phyloP scores from a whole-genome alignment of 2,888 invertebrate species.

The Macrosiphum euphorbiae region DNA sequence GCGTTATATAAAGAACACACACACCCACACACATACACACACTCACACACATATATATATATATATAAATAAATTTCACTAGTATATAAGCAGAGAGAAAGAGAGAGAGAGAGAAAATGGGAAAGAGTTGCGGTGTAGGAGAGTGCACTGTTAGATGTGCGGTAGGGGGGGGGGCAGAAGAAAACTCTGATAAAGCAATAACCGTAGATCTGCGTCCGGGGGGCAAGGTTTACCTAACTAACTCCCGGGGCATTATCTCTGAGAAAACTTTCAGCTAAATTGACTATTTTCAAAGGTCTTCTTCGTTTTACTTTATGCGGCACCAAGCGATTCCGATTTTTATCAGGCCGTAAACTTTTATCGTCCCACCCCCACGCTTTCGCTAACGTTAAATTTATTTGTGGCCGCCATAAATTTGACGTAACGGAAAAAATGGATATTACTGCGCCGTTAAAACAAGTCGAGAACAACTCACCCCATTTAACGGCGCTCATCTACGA shows the following conservation, averaged over 20 bases:
- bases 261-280: conserved; percentile 64
- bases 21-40: not conserved
- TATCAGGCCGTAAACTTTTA: conserved; percentile 65
- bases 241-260: conserved; percentile 63
- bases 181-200: conserved; percentile 62
- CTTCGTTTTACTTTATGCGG: conserved; percentile 64
- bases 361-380: conserved; percentile 29
- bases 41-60: not conserved
- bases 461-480: conserved; percentile 58
- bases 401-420: conserved; percentile 51
- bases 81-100: not conserved
- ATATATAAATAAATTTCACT: conserved; percentile 44
- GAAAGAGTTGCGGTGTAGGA: conserved; percentile 32
- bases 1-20: conserved; percentile 50
- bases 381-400: conserved; percentile 57
- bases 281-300: conserved; percentile 63
- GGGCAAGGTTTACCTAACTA: conserved; percentile 64
- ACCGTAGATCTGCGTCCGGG: conserved; percentile 63
- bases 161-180: not conserved
- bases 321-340: conserved; percentile 62
- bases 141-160: not conserved
- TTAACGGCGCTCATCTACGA: conserved; percentile 38
- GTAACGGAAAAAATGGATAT: conserved; percentile 57
- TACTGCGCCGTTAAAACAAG: conserved; percentile 54
- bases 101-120: not conserved